A percentile compares a stretch with the other conserved stretches of the same genome.
These are phyloP conservation scores for Epinephelus awoara DNA, from an alignment of 2,797 vertebrate species.

Conservation along the genomic window DNA sequence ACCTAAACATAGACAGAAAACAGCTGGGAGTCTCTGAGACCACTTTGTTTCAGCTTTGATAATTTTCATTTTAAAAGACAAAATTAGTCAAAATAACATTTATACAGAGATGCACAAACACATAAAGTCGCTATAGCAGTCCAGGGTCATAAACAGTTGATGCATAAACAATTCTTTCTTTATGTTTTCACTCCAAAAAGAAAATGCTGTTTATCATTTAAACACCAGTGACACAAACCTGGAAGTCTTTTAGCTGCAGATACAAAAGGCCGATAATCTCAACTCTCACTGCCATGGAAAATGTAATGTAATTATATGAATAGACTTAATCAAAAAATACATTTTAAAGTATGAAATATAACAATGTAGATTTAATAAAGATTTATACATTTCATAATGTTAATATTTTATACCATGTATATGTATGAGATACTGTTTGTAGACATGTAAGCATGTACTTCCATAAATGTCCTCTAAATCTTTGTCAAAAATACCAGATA, in stretches of 20 bases:
- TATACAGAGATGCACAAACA: neutral
- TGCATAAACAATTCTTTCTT: neutral
- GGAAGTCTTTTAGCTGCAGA: neutral
- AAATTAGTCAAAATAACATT: neutral
- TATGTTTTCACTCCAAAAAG: neutral
- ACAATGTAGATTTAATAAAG: neutral
- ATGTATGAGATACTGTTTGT: neutral
- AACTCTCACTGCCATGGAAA: neutral
- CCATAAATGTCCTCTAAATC: neutral
- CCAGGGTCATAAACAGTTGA: neutral
- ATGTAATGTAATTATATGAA: neutral
- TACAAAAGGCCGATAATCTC: neutral
- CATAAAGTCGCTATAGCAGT: neutral
- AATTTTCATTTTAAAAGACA: neutral
- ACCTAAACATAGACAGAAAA: neutral
- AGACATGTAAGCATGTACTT: neutral
- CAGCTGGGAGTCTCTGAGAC: neutral
- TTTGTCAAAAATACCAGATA: neutral
- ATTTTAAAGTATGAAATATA: neutral
- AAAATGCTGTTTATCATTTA: conserved; percentile 1
- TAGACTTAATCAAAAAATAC: neutral
- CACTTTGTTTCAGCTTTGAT: neutral
- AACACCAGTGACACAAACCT: neutral
- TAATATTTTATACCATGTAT: neutral
- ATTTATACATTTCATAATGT: neutral